These are phyloP conservation scores for Xyrauchen texanus DNA, from an alignment of 2,113 vertebrate species.

Conservation along the genomic window DNA sequence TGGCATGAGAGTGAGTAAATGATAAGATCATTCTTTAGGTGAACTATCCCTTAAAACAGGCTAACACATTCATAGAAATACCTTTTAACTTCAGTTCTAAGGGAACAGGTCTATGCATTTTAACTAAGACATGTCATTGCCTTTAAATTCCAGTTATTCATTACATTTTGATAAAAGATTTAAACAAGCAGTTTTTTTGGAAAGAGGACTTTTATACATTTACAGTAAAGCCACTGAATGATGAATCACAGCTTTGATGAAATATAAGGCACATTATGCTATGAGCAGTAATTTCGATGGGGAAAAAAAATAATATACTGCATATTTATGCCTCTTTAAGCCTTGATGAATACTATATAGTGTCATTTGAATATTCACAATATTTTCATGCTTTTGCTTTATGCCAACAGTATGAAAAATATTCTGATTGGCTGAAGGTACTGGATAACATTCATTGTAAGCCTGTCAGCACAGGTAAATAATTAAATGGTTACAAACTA, in stretches of 20 bases:
- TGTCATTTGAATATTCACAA: not conserved
- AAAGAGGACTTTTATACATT: constrained; percentile 8
- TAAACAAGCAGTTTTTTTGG: not conserved
- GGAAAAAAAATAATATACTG: not conserved
- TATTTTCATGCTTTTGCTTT: constrained; percentile 2
- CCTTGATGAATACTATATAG: constrained; percentile 7
- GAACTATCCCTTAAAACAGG: not conserved
- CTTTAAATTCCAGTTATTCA: not conserved
- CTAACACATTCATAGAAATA: not conserved
- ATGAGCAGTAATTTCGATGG: not conserved
- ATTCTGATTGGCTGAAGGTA: not conserved
- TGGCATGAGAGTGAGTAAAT: too few relatives aligned
- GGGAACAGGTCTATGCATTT: not conserved
- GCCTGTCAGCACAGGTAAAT: not conserved
- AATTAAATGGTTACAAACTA: not conserved
- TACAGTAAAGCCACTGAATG: constrained; percentile 32
- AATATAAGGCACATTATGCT: constrained; percentile 40
- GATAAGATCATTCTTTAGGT: too few relatives aligned
- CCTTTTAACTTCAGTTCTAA: not conserved
- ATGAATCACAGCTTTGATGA: constrained; percentile 37
- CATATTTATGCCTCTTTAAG: not conserved
- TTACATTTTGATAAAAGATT: constrained; percentile 4
- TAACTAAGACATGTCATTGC: not conserved
- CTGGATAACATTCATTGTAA: not conserved
- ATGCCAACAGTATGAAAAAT: not conserved